Evolutionary conservation across 2,113 vertebrate genomes (phyloP).

Genomic region (Chiloscyllium plagiosum): DNA sequence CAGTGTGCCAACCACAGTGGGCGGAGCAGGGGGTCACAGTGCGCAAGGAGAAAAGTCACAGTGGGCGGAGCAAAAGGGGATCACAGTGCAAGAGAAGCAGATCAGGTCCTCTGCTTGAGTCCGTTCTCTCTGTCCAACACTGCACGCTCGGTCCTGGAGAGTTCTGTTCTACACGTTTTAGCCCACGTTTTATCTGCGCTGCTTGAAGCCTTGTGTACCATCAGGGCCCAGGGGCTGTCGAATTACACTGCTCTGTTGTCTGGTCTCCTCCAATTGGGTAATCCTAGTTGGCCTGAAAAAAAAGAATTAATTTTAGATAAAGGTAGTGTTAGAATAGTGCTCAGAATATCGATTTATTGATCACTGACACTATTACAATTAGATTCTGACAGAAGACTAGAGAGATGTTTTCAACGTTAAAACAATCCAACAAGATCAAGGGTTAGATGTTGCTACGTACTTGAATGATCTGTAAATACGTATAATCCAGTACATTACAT

Average conservation of each 20-base stretch:
- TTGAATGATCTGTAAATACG: not conserved
- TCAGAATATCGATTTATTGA: not conserved
- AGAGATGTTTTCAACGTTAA: not conserved
- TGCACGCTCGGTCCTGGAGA: slow-evolving; percentile 40
- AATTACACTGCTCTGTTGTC: slow-evolving; percentile 80
- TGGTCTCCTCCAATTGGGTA: slow-evolving; percentile 73
- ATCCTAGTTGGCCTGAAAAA: slow-evolving; percentile 70
- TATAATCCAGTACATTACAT: not conserved
- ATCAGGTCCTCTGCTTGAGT: slow-evolving; percentile 58
- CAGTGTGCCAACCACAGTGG: slow-evolving; percentile 59
- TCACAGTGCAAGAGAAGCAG: slow-evolving; percentile 66
- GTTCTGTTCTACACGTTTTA: slow-evolving; percentile 46
- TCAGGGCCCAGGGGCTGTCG: slow-evolving; percentile 84
- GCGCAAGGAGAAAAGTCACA: slow-evolving; percentile 73
- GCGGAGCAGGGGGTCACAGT: slow-evolving; percentile 60
- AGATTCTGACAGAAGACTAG: not conserved
- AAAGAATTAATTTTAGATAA: slow-evolving; percentile 27
- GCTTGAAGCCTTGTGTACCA: slow-evolving; percentile 86
- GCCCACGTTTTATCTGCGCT: slow-evolving; percentile 77
- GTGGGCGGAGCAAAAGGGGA: slow-evolving; percentile 69
- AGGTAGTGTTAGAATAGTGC: no score
- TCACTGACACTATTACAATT: not conserved
- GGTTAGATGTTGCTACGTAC: not conserved
- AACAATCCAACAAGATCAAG: not conserved
- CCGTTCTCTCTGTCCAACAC: slow-evolving; percentile 53